Base-by-base conservation (phyloP, 2,113 vertebrate genomes). In the Sialia sialis region DNA sequence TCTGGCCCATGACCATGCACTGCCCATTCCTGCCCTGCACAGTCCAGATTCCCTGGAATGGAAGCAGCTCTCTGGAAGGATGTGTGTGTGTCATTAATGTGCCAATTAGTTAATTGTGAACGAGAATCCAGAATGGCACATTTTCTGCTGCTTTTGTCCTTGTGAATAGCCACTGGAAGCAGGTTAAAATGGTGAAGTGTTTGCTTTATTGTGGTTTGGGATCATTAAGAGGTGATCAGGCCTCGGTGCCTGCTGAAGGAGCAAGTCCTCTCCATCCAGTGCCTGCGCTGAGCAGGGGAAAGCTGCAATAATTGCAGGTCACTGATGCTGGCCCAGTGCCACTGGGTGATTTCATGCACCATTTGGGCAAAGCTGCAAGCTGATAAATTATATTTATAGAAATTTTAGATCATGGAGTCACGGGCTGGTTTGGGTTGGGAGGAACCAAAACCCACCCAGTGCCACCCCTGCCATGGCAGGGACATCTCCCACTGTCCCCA, bases 351-450 rank as follows among this genome's bases (percentile, higher is more conserved):
- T 92, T 94, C 73, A 55, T 75, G 89, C 81, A 51, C 56, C 73
- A 46, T 90, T 94, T 94, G 83, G 88, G 63, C 62, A n/a, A 54
- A 74, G 90, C 90, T 90, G 83, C 63, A 59, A 80, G 91, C 60
- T 84, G 83, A 90, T 93, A 77, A 64, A 80, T 93, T 44, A 26
- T 46, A 63, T 81, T 92, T 59, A 72, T 36, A 46, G 74, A 51
- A 38, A 38, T 90, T 90, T 77, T 43, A 7, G 79, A 46, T 79
- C 66, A 27, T 4, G 27, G 38, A 66, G 79, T 76, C n/a, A 2
- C 29, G 18, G 52, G 18, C 6, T 72, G 38, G 23, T 84, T 89
- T 90, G 74, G 38, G 17, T 20, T 9, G 20, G 38, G 10, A 30
- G 80, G 55, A 9, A 66, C 5, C 36, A 6, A 44, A 34, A 70